Base-by-base conservation (phyloP, 2,888 invertebrate species). In the Polydrusus cervinus region DNA sequence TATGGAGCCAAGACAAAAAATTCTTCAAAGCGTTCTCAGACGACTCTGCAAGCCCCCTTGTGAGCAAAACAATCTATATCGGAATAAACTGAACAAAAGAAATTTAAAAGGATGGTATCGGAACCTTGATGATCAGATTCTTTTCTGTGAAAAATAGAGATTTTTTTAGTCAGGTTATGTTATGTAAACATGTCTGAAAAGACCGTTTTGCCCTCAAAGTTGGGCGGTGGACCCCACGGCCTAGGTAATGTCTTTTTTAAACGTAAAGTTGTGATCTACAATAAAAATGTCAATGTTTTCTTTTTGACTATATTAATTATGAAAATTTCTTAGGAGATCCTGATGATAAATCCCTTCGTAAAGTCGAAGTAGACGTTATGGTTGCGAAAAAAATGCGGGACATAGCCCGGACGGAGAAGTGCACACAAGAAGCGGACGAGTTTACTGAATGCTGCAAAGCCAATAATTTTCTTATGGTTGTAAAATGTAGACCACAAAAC, bases 341-440 rank as follows among this genome's bases (percentile, higher is more conserved):
- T 1, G 89, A 94, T 80, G 97, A 98, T 86, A 90, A 85, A 83
- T 88, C 89, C n/a, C 87, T 99, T 66, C 90, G 98, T 80, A 95
- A 92, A 89, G 95, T 98, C 2, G 99, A 99, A 88, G 88, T 87
- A 18, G 96, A 97, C 84, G 93, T 98, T 16, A 85, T 97, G 79
- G 94, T 99, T 84, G 95, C 97, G 0, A 95, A 97, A 87, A 91
- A 94, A 82, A 93, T 98, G 89, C 90, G 97, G 79, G 95, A 95
- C 25, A 92, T 92, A 81, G 94, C 97, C 0, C 94, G 92, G 85
- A 84, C 83, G 13, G 93, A 94, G 82, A 95, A 96, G 86, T 98
- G 98, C 86, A 76, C 84, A 0, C 86, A 90, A 79, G 93, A 93
- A 88, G 95, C 95, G 0, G 87, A 89, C 84, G 91, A 93, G 61